Evolutionary conservation across 1,140 invertebrate species (phyloP), one percentile per base, ranked within the genome.

Genomic region (Zaprionus africanus): DNA sequence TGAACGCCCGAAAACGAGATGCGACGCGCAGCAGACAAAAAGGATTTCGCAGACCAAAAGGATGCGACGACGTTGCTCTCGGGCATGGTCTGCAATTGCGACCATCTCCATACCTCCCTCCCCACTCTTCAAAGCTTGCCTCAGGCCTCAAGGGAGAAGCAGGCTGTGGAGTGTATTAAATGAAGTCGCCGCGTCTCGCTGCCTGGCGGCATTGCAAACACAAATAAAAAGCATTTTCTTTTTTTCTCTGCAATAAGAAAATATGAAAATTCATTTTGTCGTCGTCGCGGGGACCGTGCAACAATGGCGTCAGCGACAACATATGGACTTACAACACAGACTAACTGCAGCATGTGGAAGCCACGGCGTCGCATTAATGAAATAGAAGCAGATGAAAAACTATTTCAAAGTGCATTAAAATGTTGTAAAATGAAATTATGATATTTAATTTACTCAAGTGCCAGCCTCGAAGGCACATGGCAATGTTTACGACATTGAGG

Each of bases 261-360:
- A 88, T 87, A 84, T 88, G 81, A 88, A 88, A 84, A 84, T 88
- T 88, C 84, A 88, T 88, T 88, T 84, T 73, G 66, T 63, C 53
- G 34, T 49, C 34, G 66, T 76, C 75, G 67, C 66, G 63, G 67
- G 43, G 64, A 46, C 67, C 64, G 46, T 61, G 73, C 84, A 83
- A 87, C 84, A 88, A 88, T 83, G 84, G 84, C 83, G 84, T 83
- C 83, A 83, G 73, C 77, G 56, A 67, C 65, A 74, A 69, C 67
- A 71, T 43, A 38, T 72, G 79, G 58, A 36, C 22, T 61, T 68
- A 69, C 70, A 56, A 15, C 38, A 41, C 4, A 1, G 38, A 15
- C 15, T 38, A 41, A 57, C 34, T 36, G 59, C 19, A 41, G 56
- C 61, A 72, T 69, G 72, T 76, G 38, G 38, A 15, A 13, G 4